Conservation (phyloP, 2,888 invertebrate genomes). For the Phragmatobia fuliginosa region DNA sequence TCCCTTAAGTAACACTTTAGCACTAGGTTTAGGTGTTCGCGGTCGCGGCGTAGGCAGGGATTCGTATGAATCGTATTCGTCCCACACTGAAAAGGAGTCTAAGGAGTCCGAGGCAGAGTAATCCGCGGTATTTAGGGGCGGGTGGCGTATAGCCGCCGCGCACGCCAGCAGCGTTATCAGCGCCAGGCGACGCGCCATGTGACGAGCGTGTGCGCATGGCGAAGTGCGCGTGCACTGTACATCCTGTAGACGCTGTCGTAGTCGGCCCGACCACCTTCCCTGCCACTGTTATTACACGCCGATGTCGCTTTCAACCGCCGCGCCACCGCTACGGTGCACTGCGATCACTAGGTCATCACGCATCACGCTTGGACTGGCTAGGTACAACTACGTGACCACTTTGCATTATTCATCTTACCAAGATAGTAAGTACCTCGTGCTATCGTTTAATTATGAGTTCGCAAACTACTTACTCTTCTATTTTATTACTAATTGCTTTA, state of each 20-base stretch:
- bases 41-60: constrained; percentile 60
- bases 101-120: constrained; percentile 69
- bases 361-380: constrained; percentile 37
- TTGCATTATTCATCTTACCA: constrained; percentile 17
- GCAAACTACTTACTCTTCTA: not conserved
- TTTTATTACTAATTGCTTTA: not conserved
- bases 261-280: constrained; percentile 71
- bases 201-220: constrained; percentile 84
- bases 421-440: not conserved
- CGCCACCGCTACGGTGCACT: constrained; percentile 37
- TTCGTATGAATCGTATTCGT: constrained; percentile 75
- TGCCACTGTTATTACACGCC: constrained; percentile 74
- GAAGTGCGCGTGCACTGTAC: constrained; percentile 84
- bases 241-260: constrained; percentile 55
- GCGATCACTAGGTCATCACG: constrained; percentile 77
- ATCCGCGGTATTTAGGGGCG: constrained; percentile 57
- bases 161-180: constrained; percentile 80
- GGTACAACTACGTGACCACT: constrained; percentile 12
- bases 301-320: constrained; percentile 78
- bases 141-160: constrained; percentile 69
- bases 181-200: constrained; percentile 86
- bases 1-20: constrained; percentile 74
- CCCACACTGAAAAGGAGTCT: constrained; percentile 73
- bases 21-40: constrained; percentile 61
- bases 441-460: not conserved